Evolutionary conservation across 1,140 invertebrate species (phyloP).

Genomic region (Aphaenogaster ashmeadi): DNA sequence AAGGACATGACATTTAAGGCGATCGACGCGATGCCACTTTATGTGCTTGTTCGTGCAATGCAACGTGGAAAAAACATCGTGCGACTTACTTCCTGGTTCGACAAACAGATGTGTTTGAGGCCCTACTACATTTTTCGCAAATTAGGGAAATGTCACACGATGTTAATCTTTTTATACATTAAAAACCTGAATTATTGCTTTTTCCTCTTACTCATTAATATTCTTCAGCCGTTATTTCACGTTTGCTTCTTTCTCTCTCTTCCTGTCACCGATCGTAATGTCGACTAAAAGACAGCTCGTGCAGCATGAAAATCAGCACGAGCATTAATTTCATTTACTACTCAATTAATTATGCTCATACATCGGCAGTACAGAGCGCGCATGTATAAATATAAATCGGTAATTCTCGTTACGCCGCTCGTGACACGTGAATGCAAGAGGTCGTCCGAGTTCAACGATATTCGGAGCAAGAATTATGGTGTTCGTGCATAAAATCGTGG

Average conservation of each 20-base stretch:
- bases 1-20: constrained; percentile 70
- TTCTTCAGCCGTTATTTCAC: not conserved
- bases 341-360: constrained; percentile 44
- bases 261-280: constrained; percentile 29
- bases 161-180: not conserved
- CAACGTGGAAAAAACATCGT: not conserved
- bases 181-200: not conserved
- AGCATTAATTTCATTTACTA: constrained; percentile 39
- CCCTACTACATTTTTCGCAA: not conserved
- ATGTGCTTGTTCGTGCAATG: constrained; percentile 65
- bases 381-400: constrained; percentile 62
- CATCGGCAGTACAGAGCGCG: not conserved
- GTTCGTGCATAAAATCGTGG: constrained; percentile 72
- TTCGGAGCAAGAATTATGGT: constrained; percentile 72
- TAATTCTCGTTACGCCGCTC: constrained; percentile 59
- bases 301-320: constrained; percentile 37
- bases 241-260: not conserved
- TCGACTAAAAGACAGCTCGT: constrained; percentile 20
- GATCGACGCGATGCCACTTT: constrained; percentile 57
- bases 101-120: not conserved
- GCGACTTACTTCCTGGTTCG: constrained; percentile 1
- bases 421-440: constrained; percentile 65
- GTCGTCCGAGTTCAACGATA: constrained; percentile 69
- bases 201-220: constrained; percentile 21
- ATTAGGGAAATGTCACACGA: not conserved